Evolutionary conservation across 2,888 invertebrate genomes (phyloP).

Genomic region (Lydus trimaculatus): DNA sequence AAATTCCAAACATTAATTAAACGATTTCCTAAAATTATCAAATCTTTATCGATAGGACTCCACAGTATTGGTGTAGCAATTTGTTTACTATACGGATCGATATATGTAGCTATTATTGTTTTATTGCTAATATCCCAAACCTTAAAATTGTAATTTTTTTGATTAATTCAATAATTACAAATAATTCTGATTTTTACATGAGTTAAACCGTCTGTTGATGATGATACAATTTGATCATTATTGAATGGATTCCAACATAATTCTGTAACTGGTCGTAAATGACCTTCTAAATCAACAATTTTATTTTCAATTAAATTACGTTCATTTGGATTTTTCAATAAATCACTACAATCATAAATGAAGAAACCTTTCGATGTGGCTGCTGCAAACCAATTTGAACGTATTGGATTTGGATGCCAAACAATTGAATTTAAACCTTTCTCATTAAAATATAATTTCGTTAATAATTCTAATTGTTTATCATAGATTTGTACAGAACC

Average conservation of each 20-base stretch:
- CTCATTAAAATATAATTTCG: constrained; percentile 62
- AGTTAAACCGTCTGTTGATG: constrained; percentile 73
- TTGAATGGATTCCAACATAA: constrained; percentile 53
- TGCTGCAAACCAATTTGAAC: constrained; percentile 70
- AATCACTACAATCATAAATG: constrained; percentile 59
- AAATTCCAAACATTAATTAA: constrained; percentile 72
- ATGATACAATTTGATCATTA: constrained; percentile 65
- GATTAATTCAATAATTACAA: not conserved
- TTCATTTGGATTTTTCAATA: constrained; percentile 15
- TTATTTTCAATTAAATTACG: constrained; percentile 25
- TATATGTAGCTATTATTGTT: constrained; percentile 67
- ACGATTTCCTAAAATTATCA: constrained; percentile 73
- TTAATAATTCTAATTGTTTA: constrained; percentile 39
- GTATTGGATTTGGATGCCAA: constrained; percentile 77
- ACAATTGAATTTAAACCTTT: constrained; percentile 70
- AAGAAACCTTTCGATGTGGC: constrained; percentile 63
- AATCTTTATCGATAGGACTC: constrained; percentile 69
- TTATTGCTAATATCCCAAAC: constrained; percentile 70
- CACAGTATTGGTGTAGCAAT: constrained; percentile 67
- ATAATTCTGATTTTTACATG: constrained; percentile 67
- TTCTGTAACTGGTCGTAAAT: constrained; percentile 29
- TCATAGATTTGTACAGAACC: constrained; percentile 63
- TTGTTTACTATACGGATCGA: constrained; percentile 64
- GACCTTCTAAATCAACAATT: constrained; percentile 32
- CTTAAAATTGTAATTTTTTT: constrained; percentile 54